phyloP scores from a whole-genome alignment of 1,140 invertebrate species.

The Diabrotica virgifera region DNA sequence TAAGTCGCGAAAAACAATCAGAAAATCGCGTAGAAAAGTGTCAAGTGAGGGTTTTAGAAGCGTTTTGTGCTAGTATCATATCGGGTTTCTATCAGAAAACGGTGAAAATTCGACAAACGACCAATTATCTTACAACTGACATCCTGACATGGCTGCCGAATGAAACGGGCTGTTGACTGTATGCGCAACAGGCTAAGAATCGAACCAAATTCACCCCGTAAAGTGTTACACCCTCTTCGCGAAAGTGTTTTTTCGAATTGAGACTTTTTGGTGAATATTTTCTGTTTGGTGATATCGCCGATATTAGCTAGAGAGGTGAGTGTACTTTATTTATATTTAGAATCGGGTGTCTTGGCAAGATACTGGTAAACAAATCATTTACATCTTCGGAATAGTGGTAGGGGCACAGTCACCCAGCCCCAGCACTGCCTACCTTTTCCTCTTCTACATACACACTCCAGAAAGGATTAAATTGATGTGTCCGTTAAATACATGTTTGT shows the following conservation, averaged over 20 bases:
- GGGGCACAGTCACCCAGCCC: neutral
- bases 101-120: conserved; percentile 1
- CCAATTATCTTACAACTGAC: conserved; percentile 11
- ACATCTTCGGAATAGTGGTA: conserved; percentile 13
- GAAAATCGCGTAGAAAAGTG: neutral
- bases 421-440: neutral
- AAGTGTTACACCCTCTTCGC: conserved; percentile 6
- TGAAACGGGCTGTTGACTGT: conserved; percentile 2
- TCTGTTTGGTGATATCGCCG: conserved; percentile 7
- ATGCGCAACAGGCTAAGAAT: conserved; percentile 15
- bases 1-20: neutral
- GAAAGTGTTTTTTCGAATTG: conserved; percentile 5
- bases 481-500: too few relatives aligned
- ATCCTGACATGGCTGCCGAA: conserved; percentile 20
- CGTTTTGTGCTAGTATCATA: neutral
- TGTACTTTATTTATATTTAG: conserved; percentile 24
- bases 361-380: conserved; percentile 33
- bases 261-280: neutral
- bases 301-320: conserved; percentile 25
- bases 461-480: too few relatives aligned
- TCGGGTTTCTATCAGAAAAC: conserved; percentile 16
- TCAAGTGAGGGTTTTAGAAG: conserved; percentile 5
- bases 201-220: conserved; percentile 7
- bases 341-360: conserved; percentile 27
- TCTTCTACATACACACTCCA: too few relatives aligned